Conservation (phyloP, 2,113 vertebrate genomes). For the Lepus europaeus region DNA sequence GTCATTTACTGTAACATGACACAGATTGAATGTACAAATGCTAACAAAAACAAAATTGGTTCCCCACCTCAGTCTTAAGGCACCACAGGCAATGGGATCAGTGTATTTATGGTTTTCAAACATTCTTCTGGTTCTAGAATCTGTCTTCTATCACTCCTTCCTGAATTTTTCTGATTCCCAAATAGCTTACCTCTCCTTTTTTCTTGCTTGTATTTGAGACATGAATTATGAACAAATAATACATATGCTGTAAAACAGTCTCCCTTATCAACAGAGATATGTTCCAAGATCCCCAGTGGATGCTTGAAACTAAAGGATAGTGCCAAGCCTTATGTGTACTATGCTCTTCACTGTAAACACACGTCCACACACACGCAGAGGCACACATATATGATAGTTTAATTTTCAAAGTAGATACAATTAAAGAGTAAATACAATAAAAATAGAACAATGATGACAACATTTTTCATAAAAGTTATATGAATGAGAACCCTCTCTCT, state of each 20-base stretch:
- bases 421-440: no score
- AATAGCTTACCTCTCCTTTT: not conserved
- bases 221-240: slow-evolving; percentile 20
- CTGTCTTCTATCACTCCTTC: not conserved
- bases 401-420: no score
- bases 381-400: no score
- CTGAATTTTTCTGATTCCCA: not conserved
- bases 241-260: not conserved
- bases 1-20: not conserved
- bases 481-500: no score
- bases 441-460: no score
- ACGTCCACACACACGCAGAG: no score
- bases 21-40: not conserved
- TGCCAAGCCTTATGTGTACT: no score
- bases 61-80: not conserved
- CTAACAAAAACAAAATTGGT: slow-evolving; percentile 16
- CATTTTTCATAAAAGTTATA: no score
- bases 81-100: not conserved
- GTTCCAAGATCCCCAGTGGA: no score
- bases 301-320: no score
- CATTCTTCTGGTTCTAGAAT: not conserved
- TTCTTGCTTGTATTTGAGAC: not conserved
- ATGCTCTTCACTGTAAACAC: no score
- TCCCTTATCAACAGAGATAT: no score
- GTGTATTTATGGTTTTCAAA: not conserved